phyloP scores from a whole-genome alignment of 2,888 invertebrate species.

The Theodoxus fluviatilis region DNA sequence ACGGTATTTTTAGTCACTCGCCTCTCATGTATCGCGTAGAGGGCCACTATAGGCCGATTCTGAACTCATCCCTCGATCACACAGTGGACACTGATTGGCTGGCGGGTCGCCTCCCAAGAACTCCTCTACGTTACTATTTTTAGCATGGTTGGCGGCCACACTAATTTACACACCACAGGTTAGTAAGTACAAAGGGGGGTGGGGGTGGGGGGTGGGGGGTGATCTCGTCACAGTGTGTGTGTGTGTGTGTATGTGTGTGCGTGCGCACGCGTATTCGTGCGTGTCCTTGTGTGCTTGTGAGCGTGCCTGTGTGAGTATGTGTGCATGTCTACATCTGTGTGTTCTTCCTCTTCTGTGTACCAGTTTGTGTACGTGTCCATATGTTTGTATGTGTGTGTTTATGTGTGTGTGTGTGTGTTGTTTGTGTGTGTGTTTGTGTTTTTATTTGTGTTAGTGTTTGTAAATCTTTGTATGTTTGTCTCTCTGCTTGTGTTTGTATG shows the following conservation, averaged over 20 bases:
- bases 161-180: no score
- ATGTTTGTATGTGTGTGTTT: not conserved
- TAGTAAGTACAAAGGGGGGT: no score
- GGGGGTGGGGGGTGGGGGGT: not conserved
- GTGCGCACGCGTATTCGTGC: not conserved
- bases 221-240: not conserved
- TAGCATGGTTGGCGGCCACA: no score
- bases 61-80: no score
- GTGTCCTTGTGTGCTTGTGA: conserved; percentile 4
- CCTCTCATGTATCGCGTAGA: no score
- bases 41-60: no score
- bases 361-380: not conserved
- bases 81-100: no score
- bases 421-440: not conserved
- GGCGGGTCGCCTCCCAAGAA: no score
- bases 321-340: not conserved
- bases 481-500: not conserved
- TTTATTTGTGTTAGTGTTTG: not conserved
- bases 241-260: conserved; percentile 11
- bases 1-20: no score
- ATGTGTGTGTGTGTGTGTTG: not conserved
- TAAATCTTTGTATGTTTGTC: conserved; percentile 7
- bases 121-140: no score
- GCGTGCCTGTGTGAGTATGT: conserved; percentile 4
- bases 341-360: not conserved